A percentile compares a stretch with the other conserved stretches of the same genome.
Conservation (phyloP, 2,797 vertebrate species). For the Lacerta viridis region DNA sequence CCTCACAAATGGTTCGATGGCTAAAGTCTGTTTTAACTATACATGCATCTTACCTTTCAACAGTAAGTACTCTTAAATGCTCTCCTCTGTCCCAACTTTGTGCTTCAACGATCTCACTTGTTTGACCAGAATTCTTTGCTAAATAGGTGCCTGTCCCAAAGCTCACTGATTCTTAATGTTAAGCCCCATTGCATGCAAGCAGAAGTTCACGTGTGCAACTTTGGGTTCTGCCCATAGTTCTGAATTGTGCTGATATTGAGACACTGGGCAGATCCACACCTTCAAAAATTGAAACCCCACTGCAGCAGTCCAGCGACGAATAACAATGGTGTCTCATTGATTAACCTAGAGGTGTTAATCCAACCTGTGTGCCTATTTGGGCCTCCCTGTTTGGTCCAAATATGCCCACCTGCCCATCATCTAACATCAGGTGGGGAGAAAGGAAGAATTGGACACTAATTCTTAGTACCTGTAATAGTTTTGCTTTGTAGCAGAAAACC, state of each 20-base stretch:
- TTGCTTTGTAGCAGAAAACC: too few relatives aligned
- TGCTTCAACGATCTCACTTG: neutral
- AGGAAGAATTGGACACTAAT: too few relatives aligned
- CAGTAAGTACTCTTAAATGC: conserved; percentile 84
- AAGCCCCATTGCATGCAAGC: neutral
- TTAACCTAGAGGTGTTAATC: too few relatives aligned
- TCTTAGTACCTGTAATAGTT: too few relatives aligned
- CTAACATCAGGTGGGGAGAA: too few relatives aligned
- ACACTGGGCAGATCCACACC: neutral
- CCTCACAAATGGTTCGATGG: conserved; percentile 93
- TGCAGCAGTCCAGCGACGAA: too few relatives aligned
- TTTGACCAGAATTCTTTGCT: neutral
- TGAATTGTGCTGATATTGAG: neutral
- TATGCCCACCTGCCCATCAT: too few relatives aligned
- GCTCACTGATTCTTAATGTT: neutral
- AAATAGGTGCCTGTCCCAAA: neutral
- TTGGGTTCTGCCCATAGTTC: neutral
- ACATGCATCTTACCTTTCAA: conserved; percentile 95
- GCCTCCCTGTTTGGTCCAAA: too few relatives aligned
- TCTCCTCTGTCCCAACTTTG: neutral
- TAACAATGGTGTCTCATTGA: too few relatives aligned
- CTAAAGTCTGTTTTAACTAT: conserved; percentile 91
- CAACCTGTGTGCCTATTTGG: too few relatives aligned
- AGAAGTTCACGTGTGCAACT: too few relatives aligned
- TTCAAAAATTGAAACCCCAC: too few relatives aligned